Percentiles rank a stretch among this genome's conserved stretches.
Conservation (phyloP, 2,797 vertebrate genomes). For the Arrhamphus sclerolepis region DNA sequence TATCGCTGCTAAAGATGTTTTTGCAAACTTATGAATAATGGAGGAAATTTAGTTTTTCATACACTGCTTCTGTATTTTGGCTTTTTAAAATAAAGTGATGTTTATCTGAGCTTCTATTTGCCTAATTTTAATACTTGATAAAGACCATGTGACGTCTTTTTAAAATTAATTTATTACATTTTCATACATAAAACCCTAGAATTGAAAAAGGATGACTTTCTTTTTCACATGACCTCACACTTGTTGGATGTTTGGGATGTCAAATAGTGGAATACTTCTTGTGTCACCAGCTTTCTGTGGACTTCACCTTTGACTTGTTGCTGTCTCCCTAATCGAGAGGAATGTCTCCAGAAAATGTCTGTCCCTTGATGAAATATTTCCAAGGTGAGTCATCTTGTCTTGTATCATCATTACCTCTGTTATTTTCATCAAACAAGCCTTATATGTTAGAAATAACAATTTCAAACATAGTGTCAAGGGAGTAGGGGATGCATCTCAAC, state of each 20-base stretch:
- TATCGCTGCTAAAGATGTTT: not conserved
- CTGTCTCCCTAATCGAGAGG: slow-evolving; percentile 45
- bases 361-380: not conserved
- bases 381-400: slow-evolving; percentile 5
- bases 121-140: not conserved
- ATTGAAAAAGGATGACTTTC: no score
- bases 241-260: not conserved
- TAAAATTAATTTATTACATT: not conserved
- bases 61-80: not conserved
- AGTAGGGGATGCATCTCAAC: slow-evolving; percentile 24
- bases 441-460: slow-evolving; percentile 18
- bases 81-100: not conserved
- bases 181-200: not conserved
- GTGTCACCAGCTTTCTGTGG: slow-evolving; percentile 24
- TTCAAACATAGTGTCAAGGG: slow-evolving; percentile 11
- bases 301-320: slow-evolving; percentile 48
- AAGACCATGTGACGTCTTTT: not conserved
- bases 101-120: not conserved
- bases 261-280: slow-evolving; percentile 2
- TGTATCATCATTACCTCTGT: not conserved
- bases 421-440: not conserved
- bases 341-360: slow-evolving; percentile 15
- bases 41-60: not conserved
- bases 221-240: not conserved
- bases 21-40: not conserved